Evolutionary conservation across 2,888 invertebrate species (phyloP), one percentile per base, ranked within the genome.

Genomic region (Meandrusa payeni): DNA sequence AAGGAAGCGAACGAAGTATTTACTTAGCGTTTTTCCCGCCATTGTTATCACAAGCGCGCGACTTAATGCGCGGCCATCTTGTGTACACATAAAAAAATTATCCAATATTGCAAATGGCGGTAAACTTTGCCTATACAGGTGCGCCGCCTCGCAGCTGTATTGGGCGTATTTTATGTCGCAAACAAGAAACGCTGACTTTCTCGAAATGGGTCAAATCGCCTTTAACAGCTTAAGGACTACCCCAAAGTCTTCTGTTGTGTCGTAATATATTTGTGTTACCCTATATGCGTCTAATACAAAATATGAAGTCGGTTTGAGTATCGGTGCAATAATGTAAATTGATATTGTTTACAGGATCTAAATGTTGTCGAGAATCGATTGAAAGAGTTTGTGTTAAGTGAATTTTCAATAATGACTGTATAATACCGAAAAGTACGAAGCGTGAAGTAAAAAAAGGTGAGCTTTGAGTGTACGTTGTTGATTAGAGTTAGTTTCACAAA

Each of bases 71-170:
- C 38, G 43, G 32, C 43, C 43, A 38, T 38, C 20, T 26, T 43
- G 43, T 43, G 26, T 38, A 38, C 38, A 32, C 22, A 38, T 27
- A 41, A 33, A 43, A 41, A 43, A 38, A 43, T 43, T 43, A 38
- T 38, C 43, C 43, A 43, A 43, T 38, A 43, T 43, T 27, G 43
- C 32, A 43, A 43, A 43, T 43, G 38, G 43, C 20, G 24, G 31
- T 13, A 29, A 29, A 29, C 28, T 41, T 41, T 41, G 32, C 28
- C 33, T 33, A 19, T 43, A 43, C 43, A 43, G 43, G 37, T 43
- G 37, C 32, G 43, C 23, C 32, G 26, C 5, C 33, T 33, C 26
- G 12, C 19, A 17, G 20, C 32, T 37, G 37, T 38, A 42, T 41
- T 27, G 33, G 33, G 7, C 27, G 33, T 36, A 43, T 37, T 42